Evolutionary conservation across 2,113 vertebrate genomes (phyloP).

Genomic region (Pyrgilauda ruficollis): DNA sequence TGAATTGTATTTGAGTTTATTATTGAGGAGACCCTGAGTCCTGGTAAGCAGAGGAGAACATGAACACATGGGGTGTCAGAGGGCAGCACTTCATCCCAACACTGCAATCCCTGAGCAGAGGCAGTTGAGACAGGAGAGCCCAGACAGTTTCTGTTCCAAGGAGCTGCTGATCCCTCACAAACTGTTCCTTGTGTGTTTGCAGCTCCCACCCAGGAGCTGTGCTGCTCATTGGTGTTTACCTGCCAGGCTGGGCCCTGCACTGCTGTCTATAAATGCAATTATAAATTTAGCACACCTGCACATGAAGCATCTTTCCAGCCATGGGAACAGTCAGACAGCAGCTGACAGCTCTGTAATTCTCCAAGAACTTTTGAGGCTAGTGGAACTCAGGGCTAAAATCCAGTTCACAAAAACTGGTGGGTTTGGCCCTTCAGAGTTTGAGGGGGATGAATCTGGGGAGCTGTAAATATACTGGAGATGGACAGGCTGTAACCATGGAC

Average conservation of each 20-base stretch:
- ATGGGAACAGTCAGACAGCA: neutral
- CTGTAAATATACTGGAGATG: constrained; percentile 38
- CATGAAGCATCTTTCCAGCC: neutral
- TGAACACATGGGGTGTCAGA: neutral
- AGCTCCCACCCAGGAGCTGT: neutral
- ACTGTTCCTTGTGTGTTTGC: neutral
- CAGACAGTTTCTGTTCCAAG: neutral
- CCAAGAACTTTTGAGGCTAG: constrained; percentile 32
- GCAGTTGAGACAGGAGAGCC: neutral
- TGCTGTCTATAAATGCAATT: neutral
- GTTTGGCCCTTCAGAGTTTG: constrained; percentile 47
- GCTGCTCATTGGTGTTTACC: neutral
- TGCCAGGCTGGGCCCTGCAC: neutral
- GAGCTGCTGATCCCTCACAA: neutral
- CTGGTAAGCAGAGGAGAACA: neutral
- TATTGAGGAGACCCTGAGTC: neutral
- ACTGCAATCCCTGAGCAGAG: neutral
- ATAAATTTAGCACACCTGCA: neutral
- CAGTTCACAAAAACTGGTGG: constrained; percentile 29
- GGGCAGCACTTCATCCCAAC: neutral
- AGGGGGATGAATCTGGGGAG: constrained; percentile 18
- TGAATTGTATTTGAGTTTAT: neutral
- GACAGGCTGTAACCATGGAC: constrained; percentile 58
- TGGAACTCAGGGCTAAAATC: neutral
- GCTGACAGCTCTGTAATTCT: neutral